A percentile compares a stretch with the other conserved stretches of the same genome.
Evolutionary conservation across 1,140 invertebrate genomes (phyloP).

Genomic region (Bombus picipes): DNA sequence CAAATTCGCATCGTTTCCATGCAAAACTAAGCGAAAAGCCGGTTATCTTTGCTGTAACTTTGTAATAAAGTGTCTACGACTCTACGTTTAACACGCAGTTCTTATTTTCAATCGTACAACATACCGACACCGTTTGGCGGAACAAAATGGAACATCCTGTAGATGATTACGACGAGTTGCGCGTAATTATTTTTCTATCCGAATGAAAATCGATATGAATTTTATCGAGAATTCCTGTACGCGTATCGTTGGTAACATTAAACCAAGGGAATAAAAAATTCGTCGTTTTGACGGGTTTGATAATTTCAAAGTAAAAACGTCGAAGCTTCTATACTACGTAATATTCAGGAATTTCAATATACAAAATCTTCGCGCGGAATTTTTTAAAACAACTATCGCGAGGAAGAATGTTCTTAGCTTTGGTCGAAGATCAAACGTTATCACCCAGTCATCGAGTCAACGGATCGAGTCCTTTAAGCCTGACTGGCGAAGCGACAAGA

Average conservation of each 20-base stretch:
- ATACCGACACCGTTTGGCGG: too few relatives aligned
- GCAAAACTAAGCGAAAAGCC: too few relatives aligned
- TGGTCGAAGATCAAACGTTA: background rate
- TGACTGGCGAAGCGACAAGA: slow-evolving; percentile 4
- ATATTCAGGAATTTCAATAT: background rate
- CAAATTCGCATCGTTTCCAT: too few relatives aligned
- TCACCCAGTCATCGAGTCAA: slow-evolving; percentile 1
- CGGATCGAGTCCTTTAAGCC: slow-evolving; percentile 10
- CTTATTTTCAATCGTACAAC: too few relatives aligned
- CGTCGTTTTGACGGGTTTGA: background rate
- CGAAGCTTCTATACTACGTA: background rate
- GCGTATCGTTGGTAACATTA: too few relatives aligned
- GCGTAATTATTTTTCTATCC: background rate
- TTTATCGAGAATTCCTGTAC: background rate
- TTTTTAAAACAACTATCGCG: background rate
- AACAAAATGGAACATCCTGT: too few relatives aligned
- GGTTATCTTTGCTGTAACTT: too few relatives aligned
- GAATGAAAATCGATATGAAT: background rate
- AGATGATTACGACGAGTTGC: too few relatives aligned
- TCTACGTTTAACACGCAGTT: too few relatives aligned
- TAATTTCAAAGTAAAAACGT: background rate
- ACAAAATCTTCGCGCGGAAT: fast-evolving
- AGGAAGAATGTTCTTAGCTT: background rate
- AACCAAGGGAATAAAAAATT: background rate
- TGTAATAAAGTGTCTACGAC: too few relatives aligned